Conservation (phyloP, 2,888 invertebrate genomes). For the Protophormia terraenovae region DNA sequence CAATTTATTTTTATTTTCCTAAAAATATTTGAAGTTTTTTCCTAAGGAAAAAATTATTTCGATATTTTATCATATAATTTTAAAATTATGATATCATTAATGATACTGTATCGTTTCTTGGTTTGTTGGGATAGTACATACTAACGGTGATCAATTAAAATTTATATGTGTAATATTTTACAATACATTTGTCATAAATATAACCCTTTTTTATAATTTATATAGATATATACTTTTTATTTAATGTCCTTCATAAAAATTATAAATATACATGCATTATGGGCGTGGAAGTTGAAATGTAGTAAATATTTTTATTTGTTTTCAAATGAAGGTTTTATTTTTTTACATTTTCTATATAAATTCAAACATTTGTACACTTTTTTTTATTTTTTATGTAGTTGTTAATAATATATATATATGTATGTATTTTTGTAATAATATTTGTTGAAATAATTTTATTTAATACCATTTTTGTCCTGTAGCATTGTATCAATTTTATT, state of each 20-base stretch:
- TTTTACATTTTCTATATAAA: background rate
- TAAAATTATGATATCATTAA: too few species aligned
- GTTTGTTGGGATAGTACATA: too few species aligned
- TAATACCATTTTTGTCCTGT: slow-evolving; percentile 37
- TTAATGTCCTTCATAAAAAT: slow-evolving; percentile 2
- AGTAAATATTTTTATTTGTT: slow-evolving; percentile 13
- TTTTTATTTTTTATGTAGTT: background rate
- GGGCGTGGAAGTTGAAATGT: background rate
- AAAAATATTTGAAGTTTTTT: too few species aligned
- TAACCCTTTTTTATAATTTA: background rate
- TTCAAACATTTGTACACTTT: background rate
- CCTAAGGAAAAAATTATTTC: too few species aligned
- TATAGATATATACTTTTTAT: background rate
- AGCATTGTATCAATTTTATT: slow-evolving; percentile 48
- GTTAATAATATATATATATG: background rate
- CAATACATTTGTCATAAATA: too few species aligned
- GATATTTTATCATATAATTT: too few species aligned
- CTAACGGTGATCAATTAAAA: too few species aligned
- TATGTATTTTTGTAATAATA: slow-evolving; percentile 22
- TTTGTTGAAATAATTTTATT: slow-evolving; percentile 39
- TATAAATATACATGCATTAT: background rate
- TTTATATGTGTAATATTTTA: background rate
- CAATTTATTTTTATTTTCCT: too few species aligned
- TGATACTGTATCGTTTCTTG: too few species aligned
- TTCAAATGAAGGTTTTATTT: slow-evolving; percentile 12